Evolutionary conservation across 2,113 vertebrate genomes (phyloP), one percentile per base, ranked within the genome.

Genomic region (Rana temporaria): DNA sequence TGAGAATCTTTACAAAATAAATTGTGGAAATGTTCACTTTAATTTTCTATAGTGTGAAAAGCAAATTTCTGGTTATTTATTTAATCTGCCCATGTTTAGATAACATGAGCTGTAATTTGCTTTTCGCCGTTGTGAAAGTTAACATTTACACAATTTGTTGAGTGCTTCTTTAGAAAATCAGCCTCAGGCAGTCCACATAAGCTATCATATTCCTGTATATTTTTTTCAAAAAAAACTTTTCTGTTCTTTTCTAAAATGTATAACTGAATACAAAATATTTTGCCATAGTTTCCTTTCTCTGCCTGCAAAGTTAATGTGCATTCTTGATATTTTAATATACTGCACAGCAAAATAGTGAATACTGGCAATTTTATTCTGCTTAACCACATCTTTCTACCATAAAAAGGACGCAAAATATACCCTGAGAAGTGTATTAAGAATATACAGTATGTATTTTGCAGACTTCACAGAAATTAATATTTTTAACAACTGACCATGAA

Each of bases 381-480:
- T 30, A 59, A 69, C 32, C 56, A 76, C 81, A 76, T 83, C 62
- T 67, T 59, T 82, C 71, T 42, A 52, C 80, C 70, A 82, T 82
- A 82, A 82, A 79, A 82, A 76, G 63, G 62, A 68, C 71, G 67
- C 52, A 22, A 20, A 83, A 83, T 60, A 52, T 59, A 42, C 72
- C 42, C 32, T 30, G 64, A 75, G 52, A 75, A 30, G 42, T 69
- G 52, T 52, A 69, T n/a, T n/a, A n/a, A n/a, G n/a, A n/a, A n/a
- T 30, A 38, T 38, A 6, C 53, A 24, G 70, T 59, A 72, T 71
- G 60, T 74, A 76, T 76, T 67, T 72, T 83, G 80, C 80, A 74
- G 59, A 83, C 72, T 83, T 67, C 38, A 70, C 66, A 76, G 53
- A 83, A 83, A 76, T 68, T 83, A 76, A 76, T 83, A 83, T 68